Evolutionary conservation across 1,140 invertebrate genomes (phyloP), one percentile per base, ranked within the genome.

Genomic region (Drosophila pseudoobscura): DNA sequence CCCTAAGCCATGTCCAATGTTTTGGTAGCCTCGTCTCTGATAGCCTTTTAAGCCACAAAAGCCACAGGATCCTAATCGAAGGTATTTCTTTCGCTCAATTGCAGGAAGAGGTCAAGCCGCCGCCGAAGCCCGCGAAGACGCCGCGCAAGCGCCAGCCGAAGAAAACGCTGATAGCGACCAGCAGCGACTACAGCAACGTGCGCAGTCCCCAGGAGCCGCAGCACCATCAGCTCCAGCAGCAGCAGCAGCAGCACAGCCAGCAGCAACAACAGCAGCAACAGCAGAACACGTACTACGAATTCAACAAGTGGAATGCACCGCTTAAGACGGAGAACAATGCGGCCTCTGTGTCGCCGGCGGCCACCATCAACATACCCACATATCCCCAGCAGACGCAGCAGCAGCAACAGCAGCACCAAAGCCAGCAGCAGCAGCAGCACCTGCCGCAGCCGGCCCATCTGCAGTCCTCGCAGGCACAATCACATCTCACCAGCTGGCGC

Each of bases 301-400:
- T 91, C 17, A 91, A 91, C 69, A 91, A 91, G 52, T 91, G 89
- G 89, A 91, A 91, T 74, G 74, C 85, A n/a, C 85, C 85, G 45
- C 68, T 91, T 8, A 91, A 91, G 58, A 90, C 83, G 39, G 89
- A 91, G 20, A 91, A 88, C 51, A 90, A 89, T 88, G 73, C 89
- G 20, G 73, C 89, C 29, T 80, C 80, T 22, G 80, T 90, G 6
- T 90, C 89, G 46, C 84, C 89, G 59, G 89, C 83, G 39, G 75
- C 89, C 24, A 85, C 92, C 46, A 73, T 91, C 20, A 92, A 79
- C 66, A 92, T 90, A 79, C 92, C 92, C 65, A 92, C 89, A 76
- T 91, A 91, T 90, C 76, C 92, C 39, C 92, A 92, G 26, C 85
- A 90, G 22, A 91, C 85, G 54, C 78, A 88, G 47, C 83, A 89